Conservation (phyloP, 1,140 invertebrate species). For the Meloidogyne exigua region DNA sequence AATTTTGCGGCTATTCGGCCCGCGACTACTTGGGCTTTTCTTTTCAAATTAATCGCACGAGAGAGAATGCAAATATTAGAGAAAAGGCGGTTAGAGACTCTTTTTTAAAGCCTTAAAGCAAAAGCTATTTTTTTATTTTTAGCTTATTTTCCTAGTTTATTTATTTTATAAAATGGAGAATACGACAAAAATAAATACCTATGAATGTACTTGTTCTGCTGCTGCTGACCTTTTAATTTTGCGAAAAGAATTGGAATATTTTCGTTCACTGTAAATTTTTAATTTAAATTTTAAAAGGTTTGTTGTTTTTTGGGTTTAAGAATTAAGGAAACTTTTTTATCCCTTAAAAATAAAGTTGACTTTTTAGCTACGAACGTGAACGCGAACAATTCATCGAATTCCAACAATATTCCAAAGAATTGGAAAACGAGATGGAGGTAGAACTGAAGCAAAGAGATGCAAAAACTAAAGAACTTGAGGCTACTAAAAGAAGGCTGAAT, state of each 20-base stretch:
- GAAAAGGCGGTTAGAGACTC: no score
- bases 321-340: no score
- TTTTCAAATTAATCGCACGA: no score
- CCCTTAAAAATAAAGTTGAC: no score
- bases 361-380: slow-evolving; percentile 38
- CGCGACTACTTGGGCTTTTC: no score
- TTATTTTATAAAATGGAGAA: no score
- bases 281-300: neutral
- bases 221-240: neutral
- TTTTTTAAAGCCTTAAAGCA: no score
- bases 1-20: no score
- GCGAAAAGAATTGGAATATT: neutral
- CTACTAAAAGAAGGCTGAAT: slow-evolving; percentile 4
- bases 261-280: neutral
- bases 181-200: no score
- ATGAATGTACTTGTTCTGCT: neutral
- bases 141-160: no score
- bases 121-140: no score
- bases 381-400: slow-evolving; percentile 34
- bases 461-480: slow-evolving; percentile 28
- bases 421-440: slow-evolving; percentile 36
- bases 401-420: slow-evolving; percentile 38
- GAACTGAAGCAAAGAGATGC: slow-evolving; percentile 21
- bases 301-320: neutral
- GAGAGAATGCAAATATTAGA: no score